These are phyloP conservation scores for Gambusia yucatana DNA, from an alignment of 2,797 vertebrate species.

Conservation along the genomic window DNA sequence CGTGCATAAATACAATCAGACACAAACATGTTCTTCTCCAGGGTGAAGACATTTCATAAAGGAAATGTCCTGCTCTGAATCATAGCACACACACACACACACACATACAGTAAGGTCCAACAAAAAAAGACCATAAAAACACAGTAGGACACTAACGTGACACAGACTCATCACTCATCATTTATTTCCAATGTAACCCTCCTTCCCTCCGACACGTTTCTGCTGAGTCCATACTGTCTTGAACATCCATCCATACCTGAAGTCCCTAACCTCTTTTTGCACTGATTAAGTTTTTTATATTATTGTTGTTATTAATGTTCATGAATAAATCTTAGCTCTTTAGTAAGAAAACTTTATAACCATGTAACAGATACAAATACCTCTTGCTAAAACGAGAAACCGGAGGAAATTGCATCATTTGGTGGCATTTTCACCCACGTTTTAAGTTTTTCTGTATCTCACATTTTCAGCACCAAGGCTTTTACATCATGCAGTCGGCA, in stretches of 20 bases:
- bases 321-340: constrained; percentile 55
- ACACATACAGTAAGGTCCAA: constrained; percentile 20
- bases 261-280: not conserved
- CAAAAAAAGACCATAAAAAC: constrained; percentile 64
- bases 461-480: too few species aligned
- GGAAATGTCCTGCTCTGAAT: constrained; percentile 60
- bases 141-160: constrained; percentile 70
- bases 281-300: not conserved
- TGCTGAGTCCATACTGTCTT: constrained; percentile 12
- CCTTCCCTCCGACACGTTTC: constrained; percentile 56
- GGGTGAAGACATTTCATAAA: constrained; percentile 57
- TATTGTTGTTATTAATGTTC: constrained; percentile 1
- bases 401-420: constrained; percentile 79
- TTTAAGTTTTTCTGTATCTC: constrained; percentile 5
- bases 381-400: constrained; percentile 78
- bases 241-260: constrained; percentile 17
- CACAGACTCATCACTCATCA: constrained; percentile 81
- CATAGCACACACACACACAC: constrained; percentile 9
- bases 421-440: constrained; percentile 35
- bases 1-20: constrained; percentile 30
- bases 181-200: constrained; percentile 76
- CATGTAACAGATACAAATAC: constrained; percentile 80
- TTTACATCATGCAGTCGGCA: too few species aligned
- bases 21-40: constrained; percentile 28
- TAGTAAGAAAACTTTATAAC: constrained; percentile 67